Conservation (phyloP, 2,113 vertebrate genomes). For the Coreoperca whiteheadi region DNA sequence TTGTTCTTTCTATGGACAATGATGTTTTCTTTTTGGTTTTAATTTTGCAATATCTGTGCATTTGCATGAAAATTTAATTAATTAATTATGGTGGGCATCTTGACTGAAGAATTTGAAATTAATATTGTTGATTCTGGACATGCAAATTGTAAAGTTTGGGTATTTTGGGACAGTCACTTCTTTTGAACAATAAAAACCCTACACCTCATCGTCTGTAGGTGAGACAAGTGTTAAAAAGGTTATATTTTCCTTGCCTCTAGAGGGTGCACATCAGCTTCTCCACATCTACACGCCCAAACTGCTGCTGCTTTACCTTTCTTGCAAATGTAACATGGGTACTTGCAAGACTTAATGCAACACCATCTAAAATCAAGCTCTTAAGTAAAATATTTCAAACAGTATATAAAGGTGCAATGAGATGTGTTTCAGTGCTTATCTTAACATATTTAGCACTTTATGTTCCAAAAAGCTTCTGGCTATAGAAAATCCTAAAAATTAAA, state of each 20-base stretch:
- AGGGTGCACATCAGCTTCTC: background rate
- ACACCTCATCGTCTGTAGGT: background rate
- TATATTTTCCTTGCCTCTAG: slow-evolving; percentile 1
- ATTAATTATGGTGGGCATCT: background rate
- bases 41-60: background rate
- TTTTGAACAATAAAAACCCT: background rate
- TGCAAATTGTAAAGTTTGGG: background rate
- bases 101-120: background rate
- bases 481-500: background rate
- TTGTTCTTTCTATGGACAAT: background rate
- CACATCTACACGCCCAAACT: background rate
- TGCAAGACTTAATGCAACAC: background rate
- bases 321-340: too few species aligned
- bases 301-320: background rate
- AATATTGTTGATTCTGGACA: background rate
- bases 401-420: background rate
- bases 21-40: background rate
- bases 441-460: background rate
- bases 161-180: background rate
- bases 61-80: background rate
- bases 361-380: background rate
- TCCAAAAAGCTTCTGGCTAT: background rate
- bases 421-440: background rate
- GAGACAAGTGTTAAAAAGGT: background rate
- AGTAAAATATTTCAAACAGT: background rate